A percentile compares a stretch with the other conserved stretches of the same genome.
Conservation (phyloP, 2,888 invertebrate genomes). For the Leptopterna dolabrata region DNA sequence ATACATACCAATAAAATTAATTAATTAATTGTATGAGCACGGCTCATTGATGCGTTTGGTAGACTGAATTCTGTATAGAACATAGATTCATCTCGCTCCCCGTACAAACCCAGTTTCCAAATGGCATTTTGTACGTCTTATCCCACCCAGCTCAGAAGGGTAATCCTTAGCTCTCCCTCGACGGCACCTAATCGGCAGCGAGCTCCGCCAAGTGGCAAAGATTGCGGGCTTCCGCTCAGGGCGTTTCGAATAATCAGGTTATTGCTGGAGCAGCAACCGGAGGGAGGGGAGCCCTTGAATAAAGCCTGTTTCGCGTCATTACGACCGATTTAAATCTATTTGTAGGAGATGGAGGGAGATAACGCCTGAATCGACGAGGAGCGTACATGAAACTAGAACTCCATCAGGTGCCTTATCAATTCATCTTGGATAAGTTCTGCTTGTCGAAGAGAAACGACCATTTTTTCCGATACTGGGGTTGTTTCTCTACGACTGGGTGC, state of each 20-base stretch:
- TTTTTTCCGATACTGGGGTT: too few relatives aligned
- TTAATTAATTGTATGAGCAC: too few relatives aligned
- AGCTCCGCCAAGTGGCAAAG: slow-evolving; percentile 37
- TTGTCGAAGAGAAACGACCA: too few relatives aligned
- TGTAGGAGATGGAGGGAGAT: not conserved
- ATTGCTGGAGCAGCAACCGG: slow-evolving; percentile 4
- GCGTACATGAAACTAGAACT: too few relatives aligned
- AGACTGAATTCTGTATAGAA: too few relatives aligned
- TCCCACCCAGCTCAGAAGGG: not conserved
- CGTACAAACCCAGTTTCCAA: too few relatives aligned
- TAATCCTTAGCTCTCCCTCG: not conserved
- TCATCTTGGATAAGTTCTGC: too few relatives aligned
- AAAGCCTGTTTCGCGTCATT: slow-evolving; percentile 21
- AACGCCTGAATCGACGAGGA: not conserved
- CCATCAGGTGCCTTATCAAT: too few relatives aligned
- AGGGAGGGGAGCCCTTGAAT: not conserved
- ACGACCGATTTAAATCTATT: slow-evolving; percentile 6
- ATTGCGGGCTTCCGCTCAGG: slow-evolving; percentile 31
- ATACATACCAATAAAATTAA: too few relatives aligned
- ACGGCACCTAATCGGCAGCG: not conserved
- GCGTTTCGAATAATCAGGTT: slow-evolving; percentile 38
- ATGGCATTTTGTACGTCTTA: not conserved
- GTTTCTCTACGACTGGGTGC: too few relatives aligned
- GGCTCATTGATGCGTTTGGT: too few relatives aligned
- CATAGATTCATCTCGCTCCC: too few relatives aligned